A percentile compares a stretch with the other conserved stretches of the same genome.
phyloP scores from a whole-genome alignment of 2,888 invertebrate species.

The Synergus gifuensis region DNA sequence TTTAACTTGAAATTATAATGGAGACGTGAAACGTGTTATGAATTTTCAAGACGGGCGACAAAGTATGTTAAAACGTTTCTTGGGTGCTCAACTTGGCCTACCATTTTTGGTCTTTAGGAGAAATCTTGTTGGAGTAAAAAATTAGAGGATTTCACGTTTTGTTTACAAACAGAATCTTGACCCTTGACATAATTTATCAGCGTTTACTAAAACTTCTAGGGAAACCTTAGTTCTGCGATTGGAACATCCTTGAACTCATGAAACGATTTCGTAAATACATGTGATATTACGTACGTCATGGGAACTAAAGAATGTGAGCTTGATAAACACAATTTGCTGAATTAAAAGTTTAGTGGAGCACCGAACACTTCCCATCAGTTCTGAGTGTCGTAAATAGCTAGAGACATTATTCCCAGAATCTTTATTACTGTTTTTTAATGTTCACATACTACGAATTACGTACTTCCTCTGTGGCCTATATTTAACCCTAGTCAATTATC shows the following conservation, averaged over 20 bases:
- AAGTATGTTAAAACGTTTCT: neutral
- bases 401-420: neutral
- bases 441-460: neutral
- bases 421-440: neutral
- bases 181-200: neutral
- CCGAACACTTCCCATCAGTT: neutral
- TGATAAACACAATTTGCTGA: slow-evolving; percentile 22
- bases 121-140: neutral
- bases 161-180: neutral
- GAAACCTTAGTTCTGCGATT: neutral
- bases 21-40: neutral
- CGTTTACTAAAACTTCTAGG: neutral
- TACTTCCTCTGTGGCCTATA: neutral
- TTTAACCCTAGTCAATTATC: slow-evolving; percentile 4
- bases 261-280: slow-evolving; percentile 37
- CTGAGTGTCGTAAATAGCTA: neutral
- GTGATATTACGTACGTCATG: slow-evolving; percentile 1
- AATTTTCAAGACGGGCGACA: neutral
- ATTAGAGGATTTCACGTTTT: neutral
- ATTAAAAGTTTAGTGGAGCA: neutral
- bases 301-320: slow-evolving; percentile 29
- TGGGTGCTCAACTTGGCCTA: neutral
- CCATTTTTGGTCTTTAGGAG: neutral
- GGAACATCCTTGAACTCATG: slow-evolving; percentile 16
- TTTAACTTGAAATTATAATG: neutral